A percentile compares a stretch with the other conserved stretches of the same genome.
phyloP scores from a whole-genome alignment of 1,140 invertebrate species.

The Drosophila kurseongensis region DNA sequence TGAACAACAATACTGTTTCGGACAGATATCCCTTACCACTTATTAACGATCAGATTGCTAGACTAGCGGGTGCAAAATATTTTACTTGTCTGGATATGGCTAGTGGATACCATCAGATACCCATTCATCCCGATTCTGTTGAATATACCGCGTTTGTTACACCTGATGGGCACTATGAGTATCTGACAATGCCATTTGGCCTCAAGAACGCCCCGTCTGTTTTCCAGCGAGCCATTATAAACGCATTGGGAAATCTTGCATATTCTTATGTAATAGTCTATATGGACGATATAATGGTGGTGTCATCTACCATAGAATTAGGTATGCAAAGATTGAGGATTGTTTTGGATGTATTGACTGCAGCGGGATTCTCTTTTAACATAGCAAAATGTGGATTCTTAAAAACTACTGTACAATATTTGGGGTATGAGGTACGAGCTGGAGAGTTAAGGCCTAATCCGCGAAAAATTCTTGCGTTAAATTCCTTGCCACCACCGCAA shows the following conservation, averaged over 20 bases:
- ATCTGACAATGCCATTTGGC: background rate
- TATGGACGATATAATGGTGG: background rate
- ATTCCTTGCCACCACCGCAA: too few relatives aligned
- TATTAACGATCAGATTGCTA: slow-evolving; percentile 11
- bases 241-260: background rate
- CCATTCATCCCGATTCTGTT: background rate
- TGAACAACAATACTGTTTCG: slow-evolving; percentile 19
- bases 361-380: too few relatives aligned
- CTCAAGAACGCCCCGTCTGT: too few relatives aligned
- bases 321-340: too few relatives aligned
- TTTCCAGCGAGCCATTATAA: slow-evolving; percentile 9
- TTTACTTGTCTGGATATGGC: slow-evolving; percentile 5
- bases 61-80: slow-evolving; percentile 9
- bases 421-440: slow-evolving; percentile 1
- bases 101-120: background rate
- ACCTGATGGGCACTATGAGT: too few relatives aligned
- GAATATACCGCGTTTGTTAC: slow-evolving; percentile 1
- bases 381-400: slow-evolving; percentile 1
- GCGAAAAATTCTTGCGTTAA: background rate
- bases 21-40: slow-evolving; percentile 12
- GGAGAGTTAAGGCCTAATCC: slow-evolving; percentile 1
- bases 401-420: background rate
- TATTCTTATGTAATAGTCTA: slow-evolving; percentile 5
- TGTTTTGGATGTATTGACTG: too few relatives aligned
- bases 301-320: too few relatives aligned